Evolutionary conservation across 2,888 invertebrate species (phyloP).

Genomic region (Melipona bicolor): DNA sequence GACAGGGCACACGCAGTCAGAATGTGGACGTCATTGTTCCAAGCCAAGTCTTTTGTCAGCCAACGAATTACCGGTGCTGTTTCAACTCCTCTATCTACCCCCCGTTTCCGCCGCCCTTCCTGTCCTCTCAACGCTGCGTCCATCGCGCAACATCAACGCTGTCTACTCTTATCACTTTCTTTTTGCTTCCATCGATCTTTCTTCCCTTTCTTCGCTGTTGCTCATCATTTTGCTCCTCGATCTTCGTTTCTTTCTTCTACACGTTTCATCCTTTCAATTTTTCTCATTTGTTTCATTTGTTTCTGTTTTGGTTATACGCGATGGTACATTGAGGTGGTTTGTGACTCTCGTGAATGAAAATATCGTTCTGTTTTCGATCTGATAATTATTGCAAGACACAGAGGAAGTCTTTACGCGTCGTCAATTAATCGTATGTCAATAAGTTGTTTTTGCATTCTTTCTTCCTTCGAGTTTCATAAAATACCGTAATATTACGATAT

Average conservation of each 20-base stretch:
- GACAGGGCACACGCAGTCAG: slow-evolving; percentile 44
- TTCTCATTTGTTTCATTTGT: too few relatives aligned
- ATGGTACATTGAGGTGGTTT: too few relatives aligned
- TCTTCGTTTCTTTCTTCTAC: background rate
- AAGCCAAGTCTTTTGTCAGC: slow-evolving; percentile 73
- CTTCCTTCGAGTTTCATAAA: too few relatives aligned
- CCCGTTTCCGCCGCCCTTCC: background rate
- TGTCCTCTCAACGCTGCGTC: slow-evolving; percentile 28
- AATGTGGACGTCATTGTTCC: slow-evolving; percentile 73
- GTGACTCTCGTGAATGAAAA: too few relatives aligned
- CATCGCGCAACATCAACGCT: slow-evolving; percentile 54
- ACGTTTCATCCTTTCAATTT: background rate
- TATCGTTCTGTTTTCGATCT: too few relatives aligned
- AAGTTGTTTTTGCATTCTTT: too few relatives aligned
- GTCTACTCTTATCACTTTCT: slow-evolving; percentile 41
- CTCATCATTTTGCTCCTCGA: slow-evolving; percentile 13
- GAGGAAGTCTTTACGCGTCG: too few relatives aligned
- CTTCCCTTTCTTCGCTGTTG: slow-evolving; percentile 18
- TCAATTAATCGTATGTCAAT: too few relatives aligned
- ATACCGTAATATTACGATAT: too few relatives aligned
- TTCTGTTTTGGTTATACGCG: too few relatives aligned
- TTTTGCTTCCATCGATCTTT: slow-evolving; percentile 11
- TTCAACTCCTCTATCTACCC: slow-evolving; percentile 61
- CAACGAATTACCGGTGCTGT: slow-evolving; percentile 79
- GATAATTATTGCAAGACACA: too few relatives aligned